phyloP scores from a whole-genome alignment of 2,113 vertebrate genomes.

The Labeo catla region DNA sequence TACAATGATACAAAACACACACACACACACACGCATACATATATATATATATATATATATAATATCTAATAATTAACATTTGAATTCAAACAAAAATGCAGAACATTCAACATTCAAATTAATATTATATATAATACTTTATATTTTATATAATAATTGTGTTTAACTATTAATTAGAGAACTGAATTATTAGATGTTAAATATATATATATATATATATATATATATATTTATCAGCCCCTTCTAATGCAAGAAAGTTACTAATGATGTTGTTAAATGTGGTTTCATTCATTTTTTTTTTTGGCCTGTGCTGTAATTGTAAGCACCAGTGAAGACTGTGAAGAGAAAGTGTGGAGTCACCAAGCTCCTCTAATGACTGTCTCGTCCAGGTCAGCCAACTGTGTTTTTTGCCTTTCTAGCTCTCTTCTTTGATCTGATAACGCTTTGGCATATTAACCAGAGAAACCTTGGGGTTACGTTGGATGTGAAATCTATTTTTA shows the following conservation, averaged over 20 bases:
- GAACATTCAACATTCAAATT: no score
- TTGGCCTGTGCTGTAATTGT: neutral
- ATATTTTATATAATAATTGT: no score
- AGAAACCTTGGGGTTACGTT: neutral
- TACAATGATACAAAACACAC: no score
- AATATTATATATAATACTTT: no score
- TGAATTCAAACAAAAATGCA: no score
- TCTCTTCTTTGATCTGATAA: constrained; percentile 20
- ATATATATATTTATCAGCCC: no score
- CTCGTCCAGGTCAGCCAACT: neutral
- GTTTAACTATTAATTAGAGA: no score
- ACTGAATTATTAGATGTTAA: no score
- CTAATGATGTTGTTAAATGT: neutral
- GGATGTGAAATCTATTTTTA: constrained; percentile 51
- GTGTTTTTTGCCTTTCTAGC: neutral
- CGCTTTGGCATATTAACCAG: constrained; percentile 1
- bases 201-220: no score
- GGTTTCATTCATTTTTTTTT: neutral
- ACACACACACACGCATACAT: no score
- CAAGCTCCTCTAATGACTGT: neutral
- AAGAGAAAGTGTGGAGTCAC: neutral
- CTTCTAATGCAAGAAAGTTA: neutral
- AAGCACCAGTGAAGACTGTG: neutral
- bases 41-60: no score
- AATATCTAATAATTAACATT: no score